Percentiles rank a stretch among this genome's conserved stretches.
These are phyloP conservation scores for Drosophila nigrodunni DNA, from an alignment of 1,140 invertebrate species.

Conservation along the genomic window DNA sequence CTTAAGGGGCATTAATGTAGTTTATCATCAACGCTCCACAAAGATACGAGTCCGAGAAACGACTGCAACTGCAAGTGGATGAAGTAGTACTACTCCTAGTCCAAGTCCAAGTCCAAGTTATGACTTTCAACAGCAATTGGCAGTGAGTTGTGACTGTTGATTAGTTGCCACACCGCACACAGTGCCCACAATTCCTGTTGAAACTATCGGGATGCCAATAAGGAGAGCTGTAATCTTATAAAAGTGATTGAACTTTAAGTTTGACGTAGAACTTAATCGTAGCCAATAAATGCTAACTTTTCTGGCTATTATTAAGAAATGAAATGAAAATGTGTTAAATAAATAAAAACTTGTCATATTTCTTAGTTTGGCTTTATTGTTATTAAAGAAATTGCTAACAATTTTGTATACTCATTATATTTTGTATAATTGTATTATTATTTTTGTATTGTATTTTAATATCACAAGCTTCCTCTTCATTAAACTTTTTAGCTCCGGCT, in stretches of 20 bases:
- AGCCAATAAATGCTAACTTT: not conserved
- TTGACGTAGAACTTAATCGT: not conserved
- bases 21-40: constrained; percentile 57
- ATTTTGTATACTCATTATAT: no score
- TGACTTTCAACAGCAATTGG: constrained; percentile 62
- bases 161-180: constrained; percentile 45
- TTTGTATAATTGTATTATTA: no score
- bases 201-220: constrained; percentile 38
- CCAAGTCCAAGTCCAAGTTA: constrained; percentile 57
- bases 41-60: constrained; percentile 39
- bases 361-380: no score
- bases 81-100: constrained; percentile 9
- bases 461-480: no score
- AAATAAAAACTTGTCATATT: not conserved
- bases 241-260: not conserved
- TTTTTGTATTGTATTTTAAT: no score
- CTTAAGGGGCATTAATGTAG: constrained; percentile 78
- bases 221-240: constrained; percentile 3
- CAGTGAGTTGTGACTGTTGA: constrained; percentile 34
- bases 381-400: no score
- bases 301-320: no score
- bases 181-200: constrained; percentile 14
- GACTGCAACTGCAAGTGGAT: not conserved
- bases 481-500: no score
- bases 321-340: not conserved